phyloP scores from a whole-genome alignment of 2,113 vertebrate species.

The Dunckerocampus dactyliophorus region DNA sequence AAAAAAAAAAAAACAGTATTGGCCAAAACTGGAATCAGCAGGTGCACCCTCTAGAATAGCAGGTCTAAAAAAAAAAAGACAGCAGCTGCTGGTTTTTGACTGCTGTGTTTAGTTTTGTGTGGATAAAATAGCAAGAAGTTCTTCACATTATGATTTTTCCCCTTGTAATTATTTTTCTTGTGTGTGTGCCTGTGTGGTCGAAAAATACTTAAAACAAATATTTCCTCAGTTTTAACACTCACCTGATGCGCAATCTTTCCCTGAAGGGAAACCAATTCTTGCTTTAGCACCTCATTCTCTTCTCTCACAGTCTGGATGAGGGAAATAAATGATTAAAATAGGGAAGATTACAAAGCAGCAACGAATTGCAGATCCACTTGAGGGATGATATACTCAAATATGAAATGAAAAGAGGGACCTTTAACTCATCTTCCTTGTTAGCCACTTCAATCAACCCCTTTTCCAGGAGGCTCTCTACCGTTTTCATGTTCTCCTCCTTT shows the following conservation, averaged over 20 bases:
- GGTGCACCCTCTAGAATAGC: too few species aligned
- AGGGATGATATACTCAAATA: constrained; percentile 8
- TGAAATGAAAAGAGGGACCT: constrained; percentile 67
- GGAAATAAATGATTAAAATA: constrained; percentile 10
- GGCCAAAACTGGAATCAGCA: too few species aligned
- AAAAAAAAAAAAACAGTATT: too few species aligned
- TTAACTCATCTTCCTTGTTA: constrained; percentile 90
- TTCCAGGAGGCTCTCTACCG: constrained; percentile 87
- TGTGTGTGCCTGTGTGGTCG: too few species aligned
- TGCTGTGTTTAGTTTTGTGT: too few species aligned
- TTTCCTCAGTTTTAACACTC: constrained; percentile 9
- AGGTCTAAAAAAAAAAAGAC: too few species aligned
- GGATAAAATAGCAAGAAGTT: too few species aligned
- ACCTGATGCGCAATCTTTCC: constrained; percentile 82
- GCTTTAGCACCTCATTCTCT: constrained; percentile 78
- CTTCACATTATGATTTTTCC: too few species aligned
- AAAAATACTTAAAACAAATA: neutral
- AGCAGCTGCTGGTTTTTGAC: too few species aligned
- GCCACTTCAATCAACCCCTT: constrained; percentile 91
- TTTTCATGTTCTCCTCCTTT: constrained; percentile 91
- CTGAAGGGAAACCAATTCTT: constrained; percentile 78
- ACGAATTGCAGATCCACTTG: constrained; percentile 7
- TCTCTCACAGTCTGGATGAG: constrained; percentile 73
- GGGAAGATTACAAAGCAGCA: constrained; percentile 21
- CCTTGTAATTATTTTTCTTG: too few species aligned